Evolutionary conservation across 2,113 vertebrate genomes (phyloP).

Genomic region (Leptobrachium leishanense): DNA sequence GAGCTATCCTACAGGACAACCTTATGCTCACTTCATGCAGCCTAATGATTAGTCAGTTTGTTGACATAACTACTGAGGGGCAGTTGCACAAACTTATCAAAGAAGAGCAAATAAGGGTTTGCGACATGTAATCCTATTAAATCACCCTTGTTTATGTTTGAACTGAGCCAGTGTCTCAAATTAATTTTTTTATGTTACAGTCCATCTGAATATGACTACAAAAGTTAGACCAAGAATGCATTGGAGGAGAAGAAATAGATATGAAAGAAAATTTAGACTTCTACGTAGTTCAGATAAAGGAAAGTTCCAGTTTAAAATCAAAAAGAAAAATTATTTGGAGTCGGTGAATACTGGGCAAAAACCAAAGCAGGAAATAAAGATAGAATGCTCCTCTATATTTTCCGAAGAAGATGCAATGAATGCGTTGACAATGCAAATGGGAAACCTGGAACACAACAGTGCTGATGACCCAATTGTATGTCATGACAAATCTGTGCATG

Average conservation of each 20-base stretch:
- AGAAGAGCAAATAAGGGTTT: no score
- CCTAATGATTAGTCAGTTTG: no score
- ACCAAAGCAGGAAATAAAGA: background rate
- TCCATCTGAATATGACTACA: conserved; percentile 35
- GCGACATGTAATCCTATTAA: no score
- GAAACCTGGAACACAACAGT: background rate
- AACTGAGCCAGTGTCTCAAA: background rate
- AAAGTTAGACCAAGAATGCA: background rate
- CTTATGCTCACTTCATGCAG: no score
- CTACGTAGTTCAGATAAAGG: background rate
- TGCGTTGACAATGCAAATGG: background rate
- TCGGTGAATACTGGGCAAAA: background rate
- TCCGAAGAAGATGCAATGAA: background rate
- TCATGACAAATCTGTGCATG: no score
- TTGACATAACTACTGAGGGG: no score
- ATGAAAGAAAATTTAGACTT: background rate
- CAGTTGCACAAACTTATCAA: no score
- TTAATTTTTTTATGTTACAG: conserved; percentile 37
- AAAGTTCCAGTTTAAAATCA: background rate
- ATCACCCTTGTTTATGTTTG: no score
- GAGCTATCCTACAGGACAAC: no score
- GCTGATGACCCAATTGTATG: background rate
- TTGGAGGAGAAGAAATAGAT: conserved; percentile 1
- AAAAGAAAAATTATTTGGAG: background rate
- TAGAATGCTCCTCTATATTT: background rate